phyloP scores from a whole-genome alignment of 2,888 invertebrate genomes.

The Drosophila mayaguana region DNA sequence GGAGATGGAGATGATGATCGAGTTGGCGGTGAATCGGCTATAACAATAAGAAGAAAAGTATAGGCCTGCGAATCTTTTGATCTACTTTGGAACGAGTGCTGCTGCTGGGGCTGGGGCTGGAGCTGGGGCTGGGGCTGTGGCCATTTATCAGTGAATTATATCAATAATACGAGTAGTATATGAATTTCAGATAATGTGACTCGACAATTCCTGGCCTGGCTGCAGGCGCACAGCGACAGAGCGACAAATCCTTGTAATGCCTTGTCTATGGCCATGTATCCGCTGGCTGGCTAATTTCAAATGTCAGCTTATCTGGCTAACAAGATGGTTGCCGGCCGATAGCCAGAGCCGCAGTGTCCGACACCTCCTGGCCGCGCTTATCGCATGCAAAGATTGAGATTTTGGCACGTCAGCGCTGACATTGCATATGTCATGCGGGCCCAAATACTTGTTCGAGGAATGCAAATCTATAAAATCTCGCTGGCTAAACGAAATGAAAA shows the following conservation, averaged over 20 bases:
- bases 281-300: slow-evolving; percentile 81
- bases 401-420: slow-evolving; percentile 58
- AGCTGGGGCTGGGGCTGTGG: slow-evolving; percentile 38
- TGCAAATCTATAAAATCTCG: slow-evolving; percentile 78
- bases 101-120: slow-evolving; percentile 42
- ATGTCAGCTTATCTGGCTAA: slow-evolving; percentile 83
- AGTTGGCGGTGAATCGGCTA: slow-evolving; percentile 1
- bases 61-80: slow-evolving; percentile 73
- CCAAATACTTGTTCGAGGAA: slow-evolving; percentile 40
- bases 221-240: slow-evolving; percentile 32
- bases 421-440: slow-evolving; percentile 58
- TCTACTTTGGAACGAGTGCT: slow-evolving; percentile 65
- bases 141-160: slow-evolving; percentile 73
- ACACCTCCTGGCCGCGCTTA: slow-evolving; percentile 59
- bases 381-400: slow-evolving; percentile 57
- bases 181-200: slow-evolving; percentile 69
- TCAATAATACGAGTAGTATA: slow-evolving; percentile 68
- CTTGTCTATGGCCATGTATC: slow-evolving; percentile 80
- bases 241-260: slow-evolving; percentile 77
- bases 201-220: slow-evolving; percentile 37
- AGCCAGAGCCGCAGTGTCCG: slow-evolving; percentile 43
- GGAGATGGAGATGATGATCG: not conserved
- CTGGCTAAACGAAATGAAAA: slow-evolving; percentile 70
- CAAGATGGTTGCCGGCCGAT: slow-evolving; percentile 78
- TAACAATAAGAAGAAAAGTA: slow-evolving; percentile 51